Percentiles rank a stretch among this genome's conserved stretches.
Conservation (phyloP, 1,140 invertebrate species). For the Ptiloglossa arizonensis region DNA sequence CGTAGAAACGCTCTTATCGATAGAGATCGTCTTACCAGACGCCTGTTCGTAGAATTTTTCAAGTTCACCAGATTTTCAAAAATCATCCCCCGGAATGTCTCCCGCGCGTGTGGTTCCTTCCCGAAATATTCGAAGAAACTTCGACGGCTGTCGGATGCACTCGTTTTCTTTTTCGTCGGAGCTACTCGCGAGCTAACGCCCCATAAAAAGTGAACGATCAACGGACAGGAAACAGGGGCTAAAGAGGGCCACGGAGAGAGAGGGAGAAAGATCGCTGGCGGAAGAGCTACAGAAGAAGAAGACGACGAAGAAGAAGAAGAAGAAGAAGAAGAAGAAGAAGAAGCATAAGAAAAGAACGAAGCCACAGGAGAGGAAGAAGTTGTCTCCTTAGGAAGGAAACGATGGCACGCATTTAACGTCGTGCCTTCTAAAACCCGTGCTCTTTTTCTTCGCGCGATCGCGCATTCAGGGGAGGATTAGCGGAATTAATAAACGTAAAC, state of each 20-base stretch:
- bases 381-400: conserved; percentile 30
- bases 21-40: too few relatives aligned
- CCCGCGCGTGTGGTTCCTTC: too few relatives aligned
- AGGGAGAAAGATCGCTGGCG: not conserved
- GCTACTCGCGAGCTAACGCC: conserved; percentile 45
- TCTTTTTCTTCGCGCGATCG: not conserved
- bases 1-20: too few relatives aligned
- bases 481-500: conserved; percentile 80
- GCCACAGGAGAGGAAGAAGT: conserved; percentile 39
- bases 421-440: conserved; percentile 6
- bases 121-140: too few relatives aligned
- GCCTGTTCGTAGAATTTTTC: too few relatives aligned
- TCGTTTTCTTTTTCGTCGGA: too few relatives aligned
- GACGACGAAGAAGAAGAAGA: not conserved
- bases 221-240: conserved; percentile 18
- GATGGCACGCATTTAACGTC: conserved; percentile 32
- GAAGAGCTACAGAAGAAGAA: not conserved
- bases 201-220: conserved; percentile 45
- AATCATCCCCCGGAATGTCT: too few relatives aligned
- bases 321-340: not conserved
- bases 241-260: not conserved
- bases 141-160: too few relatives aligned
- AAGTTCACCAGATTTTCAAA: too few relatives aligned
- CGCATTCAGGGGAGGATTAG: conserved; percentile 71
- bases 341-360: not conserved